A percentile compares a stretch with the other conserved stretches of the same genome.
phyloP scores from a whole-genome alignment of 2,797 vertebrate genomes.

The Fistularia tabacaria region DNA sequence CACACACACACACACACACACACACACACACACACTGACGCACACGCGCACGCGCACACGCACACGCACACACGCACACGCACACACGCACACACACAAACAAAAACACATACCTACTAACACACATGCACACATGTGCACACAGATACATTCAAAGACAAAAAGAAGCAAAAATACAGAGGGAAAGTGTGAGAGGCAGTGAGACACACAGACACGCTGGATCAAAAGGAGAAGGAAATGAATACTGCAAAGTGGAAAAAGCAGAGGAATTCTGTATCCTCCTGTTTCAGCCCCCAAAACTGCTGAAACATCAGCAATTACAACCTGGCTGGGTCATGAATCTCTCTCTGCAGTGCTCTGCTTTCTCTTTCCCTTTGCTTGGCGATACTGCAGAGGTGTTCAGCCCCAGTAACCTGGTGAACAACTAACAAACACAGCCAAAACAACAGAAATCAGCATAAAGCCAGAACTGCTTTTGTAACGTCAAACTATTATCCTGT shows the following conservation, averaged over 20 bases:
- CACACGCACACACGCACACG: conserved; percentile 12
- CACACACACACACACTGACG: conserved; percentile 1
- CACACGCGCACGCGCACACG: conserved; percentile 9
- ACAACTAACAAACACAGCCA: conserved; percentile 2
- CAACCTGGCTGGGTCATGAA: conserved; percentile 64
- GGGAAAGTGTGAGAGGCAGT: conserved; percentile 24
- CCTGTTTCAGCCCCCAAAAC: conserved; percentile 62
- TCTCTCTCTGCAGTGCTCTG: conserved; percentile 62
- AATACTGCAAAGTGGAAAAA: conserved; percentile 55
- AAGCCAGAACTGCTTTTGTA: too few species aligned
- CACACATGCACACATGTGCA: conserved; percentile 6
- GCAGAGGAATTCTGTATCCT: conserved; percentile 61
- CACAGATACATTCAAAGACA: not conserved
- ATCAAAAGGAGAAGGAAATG: conserved; percentile 53
- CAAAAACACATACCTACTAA: conserved; percentile 4
- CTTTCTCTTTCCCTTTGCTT: not conserved
- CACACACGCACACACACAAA: too few species aligned
- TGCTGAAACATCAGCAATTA: conserved; percentile 76
- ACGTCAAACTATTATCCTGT: too few species aligned
- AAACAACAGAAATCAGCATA: not conserved
- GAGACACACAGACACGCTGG: conserved; percentile 20
- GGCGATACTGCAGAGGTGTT: conserved; percentile 46
- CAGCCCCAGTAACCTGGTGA: conserved; percentile 46
- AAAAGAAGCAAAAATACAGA: conserved; percentile 4
- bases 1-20: conserved; percentile 9